Conservation (phyloP, 2,888 invertebrate genomes). For the Cryptops parisi region DNA sequence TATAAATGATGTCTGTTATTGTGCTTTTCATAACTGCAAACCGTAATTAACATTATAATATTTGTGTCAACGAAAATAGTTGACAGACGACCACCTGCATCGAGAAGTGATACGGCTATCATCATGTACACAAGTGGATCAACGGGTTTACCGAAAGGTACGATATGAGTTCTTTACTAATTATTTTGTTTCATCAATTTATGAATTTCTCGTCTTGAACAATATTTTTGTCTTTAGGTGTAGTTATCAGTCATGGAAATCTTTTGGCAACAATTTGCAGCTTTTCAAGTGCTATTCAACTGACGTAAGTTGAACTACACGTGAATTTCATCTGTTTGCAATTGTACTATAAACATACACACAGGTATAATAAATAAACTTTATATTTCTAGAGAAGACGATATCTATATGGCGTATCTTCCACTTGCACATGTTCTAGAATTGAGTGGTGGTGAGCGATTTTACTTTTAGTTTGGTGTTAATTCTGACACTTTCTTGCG, state of each 20-base stretch:
- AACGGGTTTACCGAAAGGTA: slow-evolving; percentile 88
- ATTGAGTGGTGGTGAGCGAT: slow-evolving; percentile 54
- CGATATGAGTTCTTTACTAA: too few species aligned
- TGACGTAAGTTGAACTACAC: slow-evolving; percentile 4
- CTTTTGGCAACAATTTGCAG: background rate
- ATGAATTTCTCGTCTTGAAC: too few species aligned
- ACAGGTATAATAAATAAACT: too few species aligned
- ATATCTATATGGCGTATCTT: slow-evolving; percentile 84
- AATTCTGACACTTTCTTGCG: too few species aligned
- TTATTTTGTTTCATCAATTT: too few species aligned
- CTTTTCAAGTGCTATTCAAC: background rate
- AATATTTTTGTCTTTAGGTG: slow-evolving; percentile 2
- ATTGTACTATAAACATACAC: too few species aligned
- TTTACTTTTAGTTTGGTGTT: too few species aligned
- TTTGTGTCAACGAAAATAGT: too few species aligned
- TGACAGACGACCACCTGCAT: slow-evolving; percentile 29
- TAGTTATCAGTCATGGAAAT: slow-evolving; percentile 3
- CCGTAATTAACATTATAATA: too few species aligned
- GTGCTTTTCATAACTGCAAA: too few species aligned
- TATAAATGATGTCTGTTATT: too few species aligned
- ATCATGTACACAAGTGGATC: slow-evolving; percentile 99
- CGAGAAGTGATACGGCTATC: slow-evolving; percentile 69
- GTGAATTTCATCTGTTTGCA: too few species aligned
- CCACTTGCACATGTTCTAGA: slow-evolving; percentile 96
- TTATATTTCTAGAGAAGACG: slow-evolving; percentile 34